Base-by-base conservation (phyloP, 2,113 vertebrate genomes). In the Thoracochromis brauschi region DNA sequence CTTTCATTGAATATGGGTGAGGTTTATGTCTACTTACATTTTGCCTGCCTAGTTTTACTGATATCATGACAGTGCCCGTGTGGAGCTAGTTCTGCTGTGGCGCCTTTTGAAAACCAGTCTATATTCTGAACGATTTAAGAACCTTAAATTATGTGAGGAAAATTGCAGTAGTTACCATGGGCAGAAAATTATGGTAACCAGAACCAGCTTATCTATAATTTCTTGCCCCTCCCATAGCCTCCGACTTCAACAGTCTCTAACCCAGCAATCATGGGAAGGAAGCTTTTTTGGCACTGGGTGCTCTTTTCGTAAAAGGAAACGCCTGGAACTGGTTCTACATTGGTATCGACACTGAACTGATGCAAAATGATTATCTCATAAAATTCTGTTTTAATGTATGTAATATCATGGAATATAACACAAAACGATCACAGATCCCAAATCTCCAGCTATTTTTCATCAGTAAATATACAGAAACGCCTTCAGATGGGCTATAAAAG, bases 161-260 rank as follows among this genome's bases (percentile, higher is more conserved):
- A 49, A 51, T 51, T 78, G 73, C 40, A 47, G 9, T 49, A 49
- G 24, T 78, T 49, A 51, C 73, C 16, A 49, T 31, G 45, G 73
- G 26, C 26, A 78, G 73, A 49, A 0, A 78, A n/a, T 78, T 19
- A 78, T 49, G 24, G 16, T 49, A 51, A 78, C 26, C 45, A 49
- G 73, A 78, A 19, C 14, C 26, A 78, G 16, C 26, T 49, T 75
- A 29, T 78, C 73, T 78, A n/a, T 78, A 78, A 78, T 49, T 49
- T 78, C 26, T 49, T 78, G 45, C 24, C 71, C 16, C 42, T 78
- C 71, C 42, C 42, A 75, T 47, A 49, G 24, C 24, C 42, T 19
- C 71, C 1, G 6, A 49, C 73, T 29, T 49, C 14, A 31, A 19
- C 45, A 19, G 45, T 49, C 26, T 19, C 16, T 78, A 31, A 31